These are phyloP conservation scores for Platygyra sinensis DNA, from an alignment of 64 coral and sea anemone species.

Conservation along the genomic window DNA sequence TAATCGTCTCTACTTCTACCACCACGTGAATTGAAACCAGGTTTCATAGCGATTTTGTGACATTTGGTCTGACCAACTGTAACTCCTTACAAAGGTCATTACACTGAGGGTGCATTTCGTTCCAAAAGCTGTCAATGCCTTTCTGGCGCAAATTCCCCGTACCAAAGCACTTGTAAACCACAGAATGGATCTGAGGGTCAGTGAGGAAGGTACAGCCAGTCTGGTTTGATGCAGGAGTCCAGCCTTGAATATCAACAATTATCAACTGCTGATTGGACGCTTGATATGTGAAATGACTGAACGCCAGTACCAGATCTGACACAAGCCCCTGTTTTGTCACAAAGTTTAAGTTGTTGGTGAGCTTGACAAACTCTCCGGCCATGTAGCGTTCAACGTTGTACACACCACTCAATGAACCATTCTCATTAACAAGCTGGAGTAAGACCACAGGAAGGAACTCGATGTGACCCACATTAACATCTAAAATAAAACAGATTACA, in stretches of 20 bases:
- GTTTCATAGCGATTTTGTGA: neutral
- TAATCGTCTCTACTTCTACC: too few relatives aligned
- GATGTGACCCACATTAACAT: constrained; percentile 68
- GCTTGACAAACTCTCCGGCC: constrained; percentile 90
- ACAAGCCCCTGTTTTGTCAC: constrained; percentile 16
- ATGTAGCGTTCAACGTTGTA: constrained; percentile 98
- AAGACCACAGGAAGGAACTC: constrained; percentile 93
- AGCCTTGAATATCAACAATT: constrained; percentile 94
- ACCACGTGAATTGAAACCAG: too few relatives aligned
- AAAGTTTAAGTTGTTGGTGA: constrained; percentile 87
- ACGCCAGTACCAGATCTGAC: constrained; percentile 82
- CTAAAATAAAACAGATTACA: constrained; percentile 37
- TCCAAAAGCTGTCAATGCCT: constrained; percentile 91
- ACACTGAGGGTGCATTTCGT: constrained; percentile 82
- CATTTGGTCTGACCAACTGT: constrained; percentile 52
- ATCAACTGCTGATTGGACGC: constrained; percentile 69
- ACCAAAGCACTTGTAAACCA: constrained; percentile 83
- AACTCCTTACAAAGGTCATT: constrained; percentile 81
- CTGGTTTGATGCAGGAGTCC: constrained; percentile 63
- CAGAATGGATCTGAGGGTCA: constrained; percentile 95
- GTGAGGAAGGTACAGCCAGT: constrained; percentile 86
- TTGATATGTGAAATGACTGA: constrained; percentile 91
- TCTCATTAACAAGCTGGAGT: constrained; percentile 55
- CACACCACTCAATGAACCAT: constrained; percentile 36
- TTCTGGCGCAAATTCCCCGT: constrained; percentile 75